Base-by-base conservation (phyloP, 2,113 vertebrate species). In the Cavia porcellus region DNA sequence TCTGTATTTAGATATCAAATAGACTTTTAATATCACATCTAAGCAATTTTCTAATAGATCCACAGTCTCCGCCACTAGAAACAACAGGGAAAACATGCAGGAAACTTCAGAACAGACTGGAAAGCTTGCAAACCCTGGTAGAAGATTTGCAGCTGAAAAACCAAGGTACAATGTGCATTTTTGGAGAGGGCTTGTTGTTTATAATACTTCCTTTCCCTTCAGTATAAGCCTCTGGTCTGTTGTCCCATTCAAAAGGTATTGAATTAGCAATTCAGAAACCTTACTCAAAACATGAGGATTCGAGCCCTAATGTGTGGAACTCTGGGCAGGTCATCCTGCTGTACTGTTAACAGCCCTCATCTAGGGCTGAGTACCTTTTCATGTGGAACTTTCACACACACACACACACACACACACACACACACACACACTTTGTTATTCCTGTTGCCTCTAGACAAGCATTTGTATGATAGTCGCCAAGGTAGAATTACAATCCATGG, bases 81-180 rank as follows among this genome's bases (percentile, higher is more conserved):
- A 81, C 87, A 72, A 98, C 91, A 80, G 61, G 95, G 83, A 97
- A 93, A 82, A 95, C 88, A 55, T 96, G 96, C 88, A 97, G 93
- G 68, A 98, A 98, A 42, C 97, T 98, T 75, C 98, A 98, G 90
- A 98, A 97, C 90, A 98, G 98, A 91, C 92, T 98, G 96, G 97
- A 98, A 94, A 98, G 90, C 84, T 97, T 98, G 72, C 98, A 99
- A 52, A 98, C 96, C 90, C 89, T 98, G 72, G 90, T 98, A 77
- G 98, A 98, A 96, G 97, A 97, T 1, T 96, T 98, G 81, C 98
- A 99, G 87, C 50, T 97, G 10, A 98, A 98, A 96, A 98, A 96
- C 0, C 97, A 98, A 98, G 98, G 98, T 99, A 97, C 4, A 15
- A 24, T 81, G 17, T 32, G 20, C 8, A 72, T 84, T 92, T 82